phyloP scores from a whole-genome alignment of 2,113 vertebrate genomes.

The Atractosteus spatula region DNA sequence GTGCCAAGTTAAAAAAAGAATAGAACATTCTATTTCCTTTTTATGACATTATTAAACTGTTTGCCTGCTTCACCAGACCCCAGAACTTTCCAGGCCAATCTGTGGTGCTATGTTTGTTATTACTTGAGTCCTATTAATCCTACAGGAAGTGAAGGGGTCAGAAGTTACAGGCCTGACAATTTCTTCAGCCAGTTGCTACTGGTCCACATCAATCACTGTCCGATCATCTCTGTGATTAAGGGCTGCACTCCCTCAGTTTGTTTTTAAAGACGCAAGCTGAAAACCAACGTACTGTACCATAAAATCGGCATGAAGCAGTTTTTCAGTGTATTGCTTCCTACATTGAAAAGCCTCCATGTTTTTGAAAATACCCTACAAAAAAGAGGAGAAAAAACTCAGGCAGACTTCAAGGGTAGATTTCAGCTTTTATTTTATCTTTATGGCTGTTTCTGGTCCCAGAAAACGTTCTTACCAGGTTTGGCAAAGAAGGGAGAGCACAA shows the following conservation, averaged over 20 bases:
- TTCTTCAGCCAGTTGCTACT: background rate
- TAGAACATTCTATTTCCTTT: slow-evolving; percentile 40
- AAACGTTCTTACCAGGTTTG: too few species aligned
- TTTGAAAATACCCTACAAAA: background rate
- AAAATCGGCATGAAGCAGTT: background rate
- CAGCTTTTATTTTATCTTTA: too few species aligned
- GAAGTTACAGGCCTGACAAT: background rate
- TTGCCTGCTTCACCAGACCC: slow-evolving; percentile 1
- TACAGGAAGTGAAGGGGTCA: slow-evolving; percentile 10
- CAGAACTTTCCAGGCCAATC: background rate
- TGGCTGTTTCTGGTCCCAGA: too few species aligned
- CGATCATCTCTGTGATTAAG: background rate
- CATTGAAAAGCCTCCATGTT: background rate
- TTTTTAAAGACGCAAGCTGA: background rate
- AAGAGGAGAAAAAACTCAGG: background rate
- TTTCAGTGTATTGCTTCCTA: background rate
- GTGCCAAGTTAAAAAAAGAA: slow-evolving; percentile 43
- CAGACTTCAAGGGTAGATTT: background rate
- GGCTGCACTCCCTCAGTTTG: background rate
- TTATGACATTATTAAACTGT: slow-evolving; percentile 31
- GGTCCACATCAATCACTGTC: slow-evolving; percentile 10
- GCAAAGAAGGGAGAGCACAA: too few species aligned
- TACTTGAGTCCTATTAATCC: background rate
- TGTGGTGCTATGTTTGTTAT: background rate
- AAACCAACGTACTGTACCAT: too few species aligned